These are phyloP conservation scores for Euspilapteryx auroguttella DNA, from an alignment of 2,888 invertebrate species.

Conservation along the genomic window DNA sequence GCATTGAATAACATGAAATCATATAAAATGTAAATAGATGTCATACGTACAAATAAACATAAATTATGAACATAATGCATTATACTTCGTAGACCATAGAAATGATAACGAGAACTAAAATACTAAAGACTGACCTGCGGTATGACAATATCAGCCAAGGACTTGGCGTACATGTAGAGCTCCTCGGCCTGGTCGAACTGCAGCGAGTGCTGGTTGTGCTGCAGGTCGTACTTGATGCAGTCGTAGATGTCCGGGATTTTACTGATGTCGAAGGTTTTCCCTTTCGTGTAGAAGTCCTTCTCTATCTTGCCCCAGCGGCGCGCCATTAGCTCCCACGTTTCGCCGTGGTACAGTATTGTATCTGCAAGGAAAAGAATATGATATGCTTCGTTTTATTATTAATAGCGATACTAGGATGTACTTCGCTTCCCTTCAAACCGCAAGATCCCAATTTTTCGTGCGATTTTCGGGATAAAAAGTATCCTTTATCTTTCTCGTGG, in stretches of 20 bases:
- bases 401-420: background rate
- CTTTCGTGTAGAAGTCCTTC: conserved; percentile 95
- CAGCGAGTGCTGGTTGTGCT: conserved; percentile 95
- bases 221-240: conserved; percentile 98
- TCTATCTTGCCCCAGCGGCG: conserved; percentile 97
- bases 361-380: conserved; percentile 50
- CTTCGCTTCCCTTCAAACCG: no score
- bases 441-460: no score
- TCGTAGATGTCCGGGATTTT: conserved; percentile 99
- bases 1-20: no score
- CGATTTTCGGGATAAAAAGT: no score
- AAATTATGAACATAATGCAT: no score
- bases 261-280: conserved; percentile 92
- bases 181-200: conserved; percentile 93
- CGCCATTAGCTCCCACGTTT: conserved; percentile 98
- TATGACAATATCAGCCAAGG: conserved; percentile 97
- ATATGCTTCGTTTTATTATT: background rate
- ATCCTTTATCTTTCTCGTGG: no score
- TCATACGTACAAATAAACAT: no score
- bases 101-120: no score
- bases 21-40: no score
- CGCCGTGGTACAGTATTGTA: conserved; percentile 93
- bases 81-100: no score
- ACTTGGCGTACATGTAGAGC: conserved; percentile 93
- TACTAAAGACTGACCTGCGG: conserved; percentile 72